Base-by-base conservation (phyloP, 2,113 vertebrate genomes). In the Otocyon megalotis region DNA sequence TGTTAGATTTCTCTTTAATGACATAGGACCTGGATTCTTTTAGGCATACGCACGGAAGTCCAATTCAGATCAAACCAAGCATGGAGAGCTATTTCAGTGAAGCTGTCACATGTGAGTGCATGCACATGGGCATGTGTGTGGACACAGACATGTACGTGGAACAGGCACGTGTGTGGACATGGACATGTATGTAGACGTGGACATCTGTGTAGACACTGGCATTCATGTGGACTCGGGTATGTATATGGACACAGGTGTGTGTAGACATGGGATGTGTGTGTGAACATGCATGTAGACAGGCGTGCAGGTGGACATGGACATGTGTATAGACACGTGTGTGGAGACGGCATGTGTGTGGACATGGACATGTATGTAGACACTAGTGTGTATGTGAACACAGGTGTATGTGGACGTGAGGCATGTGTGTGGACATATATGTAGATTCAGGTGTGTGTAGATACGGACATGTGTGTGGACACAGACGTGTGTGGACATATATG, bases 161-260 rank as follows among this genome's bases (percentile, higher is more conserved):
- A 43, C 43, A 43, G 43, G 43, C 43, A 43, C 7, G 43, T 5
- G 10, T 4, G 2, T 2, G 15, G n/a, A 16, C 0, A 0, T 1
- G 1, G 15, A 6, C 13, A 0, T 5, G 32, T 0, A 0, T 0
- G 19, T 32, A 16, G 16, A 22, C 14, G 14, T 0, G 4, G 1
- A 20, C 56, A 17, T 4, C n/a, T 5, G 10, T 4, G 2, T 2
- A 11, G n/a, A 16, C 0, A 0, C 2, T 1, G 15, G 9, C 13
- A 0, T 5, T 43, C 43, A 43, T 43, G 43, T 7, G 22, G 16
- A 22, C 14, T 15, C 0, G 4, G 1, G 26, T 58, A 17, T 4
- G 43, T 5, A 11, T 4, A 2, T 2, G 15, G n/a, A 16, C 0
- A 0, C 2, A 2, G 15, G 32, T 0, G 0, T 1, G 19, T 26